Conservation (phyloP, 2,888 invertebrate genomes). For the Trachelus tabidus region DNA sequence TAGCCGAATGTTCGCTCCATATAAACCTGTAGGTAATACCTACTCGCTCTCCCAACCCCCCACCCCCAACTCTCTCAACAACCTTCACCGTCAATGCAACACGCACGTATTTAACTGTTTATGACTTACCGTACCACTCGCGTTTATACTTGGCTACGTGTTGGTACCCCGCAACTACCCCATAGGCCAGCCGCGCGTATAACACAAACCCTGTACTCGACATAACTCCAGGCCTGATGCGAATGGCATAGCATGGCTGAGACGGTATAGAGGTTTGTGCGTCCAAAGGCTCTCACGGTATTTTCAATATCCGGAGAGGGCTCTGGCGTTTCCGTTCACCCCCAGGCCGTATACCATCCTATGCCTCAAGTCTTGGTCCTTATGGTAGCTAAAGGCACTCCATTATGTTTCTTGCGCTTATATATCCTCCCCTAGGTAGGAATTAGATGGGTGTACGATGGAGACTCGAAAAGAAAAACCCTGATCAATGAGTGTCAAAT, state of each 20-base stretch:
- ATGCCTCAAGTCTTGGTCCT: not conserved
- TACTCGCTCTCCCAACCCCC: not conserved
- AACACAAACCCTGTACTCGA: not conserved
- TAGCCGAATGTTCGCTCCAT: not conserved
- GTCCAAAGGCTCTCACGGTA: slow-evolving; percentile 50
- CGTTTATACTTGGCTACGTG: not conserved
- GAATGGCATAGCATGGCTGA: slow-evolving; percentile 34
- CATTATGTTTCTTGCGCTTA: not conserved
- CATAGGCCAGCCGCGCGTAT: not conserved
- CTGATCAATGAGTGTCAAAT: not conserved
- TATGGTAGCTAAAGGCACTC: not conserved
- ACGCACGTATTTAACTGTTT: slow-evolving; percentile 22
- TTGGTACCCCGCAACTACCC: not conserved
- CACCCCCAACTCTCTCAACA: not conserved
- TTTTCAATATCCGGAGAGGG: slow-evolving; percentile 59
- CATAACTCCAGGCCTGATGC: slow-evolving; percentile 11
- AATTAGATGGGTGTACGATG: not conserved
- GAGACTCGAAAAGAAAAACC: not conserved
- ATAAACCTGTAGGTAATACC: slow-evolving; percentile 1
- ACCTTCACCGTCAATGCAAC: not conserved
- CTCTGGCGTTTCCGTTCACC: slow-evolving; percentile 32
- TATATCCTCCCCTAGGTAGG: not conserved
- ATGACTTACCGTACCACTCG: slow-evolving; percentile 15
- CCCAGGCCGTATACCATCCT: slow-evolving; percentile 5
- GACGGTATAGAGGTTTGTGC: slow-evolving; percentile 33